Percentiles rank a stretch among this genome's conserved stretches.
These are phyloP conservation scores for Pygoscelis adeliae DNA, from an alignment of 2,113 vertebrate species.

Conservation along the genomic window DNA sequence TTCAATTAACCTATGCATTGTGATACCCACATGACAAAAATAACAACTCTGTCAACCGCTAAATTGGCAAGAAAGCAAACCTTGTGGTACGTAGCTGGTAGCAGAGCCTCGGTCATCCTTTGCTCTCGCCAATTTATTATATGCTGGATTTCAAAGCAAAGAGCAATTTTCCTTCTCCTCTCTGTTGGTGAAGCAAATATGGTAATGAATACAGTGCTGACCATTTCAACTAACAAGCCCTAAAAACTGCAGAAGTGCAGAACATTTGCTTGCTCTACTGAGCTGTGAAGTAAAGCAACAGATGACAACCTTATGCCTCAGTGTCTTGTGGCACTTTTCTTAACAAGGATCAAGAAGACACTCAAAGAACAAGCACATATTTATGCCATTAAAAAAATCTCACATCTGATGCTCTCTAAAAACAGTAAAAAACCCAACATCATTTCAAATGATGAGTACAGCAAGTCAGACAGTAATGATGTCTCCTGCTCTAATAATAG, in stretches of 20 bases:
- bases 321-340: background rate
- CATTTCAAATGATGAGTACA: background rate
- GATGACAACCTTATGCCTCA: background rate
- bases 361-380: background rate
- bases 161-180: background rate
- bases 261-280: background rate
- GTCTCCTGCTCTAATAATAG: background rate
- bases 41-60: background rate
- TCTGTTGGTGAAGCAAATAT: background rate
- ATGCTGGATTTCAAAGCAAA: background rate
- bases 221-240: background rate
- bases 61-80: background rate
- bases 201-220: background rate
- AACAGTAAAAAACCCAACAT: background rate
- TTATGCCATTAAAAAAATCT: background rate
- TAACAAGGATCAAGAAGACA: background rate
- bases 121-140: background rate
- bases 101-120: background rate
- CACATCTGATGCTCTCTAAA: background rate
- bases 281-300: background rate
- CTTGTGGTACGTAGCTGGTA: rapidly evolving
- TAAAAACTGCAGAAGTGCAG: background rate
- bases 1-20: background rate
- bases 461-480: background rate
- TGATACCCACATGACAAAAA: background rate